Base-by-base conservation (phyloP, 2,888 invertebrate species). In the Pristionchus entomophagus region DNA sequence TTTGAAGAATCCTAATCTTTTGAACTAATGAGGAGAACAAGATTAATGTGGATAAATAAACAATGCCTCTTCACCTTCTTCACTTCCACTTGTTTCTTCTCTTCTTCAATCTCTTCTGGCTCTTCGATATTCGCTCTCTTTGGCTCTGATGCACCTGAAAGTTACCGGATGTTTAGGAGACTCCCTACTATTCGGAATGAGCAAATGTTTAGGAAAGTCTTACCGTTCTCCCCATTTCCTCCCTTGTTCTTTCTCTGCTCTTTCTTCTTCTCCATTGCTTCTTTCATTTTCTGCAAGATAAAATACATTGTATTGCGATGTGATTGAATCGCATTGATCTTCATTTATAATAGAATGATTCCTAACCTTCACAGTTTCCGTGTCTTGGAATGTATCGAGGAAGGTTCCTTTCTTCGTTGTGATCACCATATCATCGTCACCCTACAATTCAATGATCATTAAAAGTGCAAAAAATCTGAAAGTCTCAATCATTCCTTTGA, bases 231-330 rank as follows among this genome's bases (percentile, higher is more conserved):
- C 14, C 22, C 78, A 38, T 22, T 69, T 51, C 38, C 80, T 78
- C 86, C 51, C 86, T 86, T 84, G 45, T 65, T 81, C 59, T 85
- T 78, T 29, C 86, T 83, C 56, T 86, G 85, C 41, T 87, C 87
- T 86, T 89, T 94, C 87, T 96, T 94, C 86, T 96, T 94, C 87
- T 96, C 95, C 53, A 88, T 78, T 10, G 81, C 93, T 97, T 97
- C 91, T 96, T 96, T 85, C 96, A 96, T 86, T 93, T 94, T 89
- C 94, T 94, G 87, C 32, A 73, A 69, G 17, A 65, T n/a, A n/a
- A n/a, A n/a, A 77, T 1, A 32, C 22, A 4, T 19, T 45, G 4
- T 32, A 32, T 32, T 56, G 56, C 22, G 22, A 53, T n/a, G 26
- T n/a, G n/a, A 10, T 19, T 51, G n/a, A 4, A 3, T 51, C 26